A percentile compares a stretch with the other conserved stretches of the same genome.
These are phyloP conservation scores for Acanthisitta chloris DNA, from an alignment of 2,113 vertebrate species.

Conservation along the genomic window DNA sequence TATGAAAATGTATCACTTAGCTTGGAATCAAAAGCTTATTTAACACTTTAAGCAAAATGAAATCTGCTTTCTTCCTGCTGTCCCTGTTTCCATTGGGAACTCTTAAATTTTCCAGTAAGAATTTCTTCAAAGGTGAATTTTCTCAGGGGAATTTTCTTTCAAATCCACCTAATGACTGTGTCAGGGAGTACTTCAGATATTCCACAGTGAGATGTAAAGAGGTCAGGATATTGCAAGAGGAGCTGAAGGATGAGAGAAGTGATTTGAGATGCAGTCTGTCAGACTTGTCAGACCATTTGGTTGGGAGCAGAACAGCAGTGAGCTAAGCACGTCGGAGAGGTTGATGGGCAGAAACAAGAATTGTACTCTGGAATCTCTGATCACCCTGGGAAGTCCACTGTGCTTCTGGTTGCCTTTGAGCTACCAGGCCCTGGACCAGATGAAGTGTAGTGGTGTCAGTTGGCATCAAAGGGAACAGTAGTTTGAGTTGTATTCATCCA, in stretches of 20 bases:
- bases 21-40: neutral
- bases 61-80: neutral
- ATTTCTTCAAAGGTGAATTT: neutral
- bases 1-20: neutral
- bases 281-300: neutral
- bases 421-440: neutral
- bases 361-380: rapidly evolving
- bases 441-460: neutral
- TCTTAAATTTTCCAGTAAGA: neutral
- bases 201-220: neutral
- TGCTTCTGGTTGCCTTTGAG: neutral
- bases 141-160: neutral
- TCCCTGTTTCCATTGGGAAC: neutral
- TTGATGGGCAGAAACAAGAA: neutral
- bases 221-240: neutral
- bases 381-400: neutral
- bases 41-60: neutral
- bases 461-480: neutral
- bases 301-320: neutral
- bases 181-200: neutral
- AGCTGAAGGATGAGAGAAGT: neutral
- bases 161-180: neutral
- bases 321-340: rapidly evolving
- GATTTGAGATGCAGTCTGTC: neutral
- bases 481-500: neutral